Evolutionary conservation across 2,888 invertebrate species (phyloP).

Genomic region (Drosophila putrida): DNA sequence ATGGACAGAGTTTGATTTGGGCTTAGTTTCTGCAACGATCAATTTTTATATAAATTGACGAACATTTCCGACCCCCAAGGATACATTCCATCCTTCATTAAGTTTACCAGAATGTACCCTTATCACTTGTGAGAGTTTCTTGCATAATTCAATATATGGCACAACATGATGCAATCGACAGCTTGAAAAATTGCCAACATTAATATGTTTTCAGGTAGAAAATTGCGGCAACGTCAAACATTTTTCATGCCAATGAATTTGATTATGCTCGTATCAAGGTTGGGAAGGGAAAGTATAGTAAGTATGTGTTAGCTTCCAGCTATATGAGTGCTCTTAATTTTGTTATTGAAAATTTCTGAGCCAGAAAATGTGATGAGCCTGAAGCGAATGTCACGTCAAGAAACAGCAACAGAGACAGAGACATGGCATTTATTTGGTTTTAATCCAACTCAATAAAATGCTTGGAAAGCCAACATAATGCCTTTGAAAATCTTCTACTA

Average conservation of each 20-base stretch:
- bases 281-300: no score
- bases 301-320: constrained; percentile 1
- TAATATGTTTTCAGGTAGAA: constrained; percentile 57
- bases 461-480: neutral
- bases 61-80: constrained; percentile 8
- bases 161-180: constrained; percentile 69
- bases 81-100: constrained; percentile 2
- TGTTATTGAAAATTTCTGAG: constrained; percentile 52
- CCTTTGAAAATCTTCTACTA: neutral
- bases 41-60: constrained; percentile 29
- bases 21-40: constrained; percentile 5
- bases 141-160: constrained; percentile 71
- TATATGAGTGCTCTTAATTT: constrained; percentile 30
- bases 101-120: constrained; percentile 12
- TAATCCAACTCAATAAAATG: constrained; percentile 8
- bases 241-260: constrained; percentile 72
- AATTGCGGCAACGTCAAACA: constrained; percentile 49
- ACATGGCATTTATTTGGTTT: constrained; percentile 6
- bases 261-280: constrained; percentile 47
- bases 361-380: constrained; percentile 59
- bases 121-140: constrained; percentile 30
- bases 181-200: constrained; percentile 65
- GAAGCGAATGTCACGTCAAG: constrained; percentile 25
- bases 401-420: neutral
- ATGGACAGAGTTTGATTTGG: neutral